Evolutionary conservation across 23 tunicate species (phyloP).

Genomic region (Oikopleura dioica): DNA sequence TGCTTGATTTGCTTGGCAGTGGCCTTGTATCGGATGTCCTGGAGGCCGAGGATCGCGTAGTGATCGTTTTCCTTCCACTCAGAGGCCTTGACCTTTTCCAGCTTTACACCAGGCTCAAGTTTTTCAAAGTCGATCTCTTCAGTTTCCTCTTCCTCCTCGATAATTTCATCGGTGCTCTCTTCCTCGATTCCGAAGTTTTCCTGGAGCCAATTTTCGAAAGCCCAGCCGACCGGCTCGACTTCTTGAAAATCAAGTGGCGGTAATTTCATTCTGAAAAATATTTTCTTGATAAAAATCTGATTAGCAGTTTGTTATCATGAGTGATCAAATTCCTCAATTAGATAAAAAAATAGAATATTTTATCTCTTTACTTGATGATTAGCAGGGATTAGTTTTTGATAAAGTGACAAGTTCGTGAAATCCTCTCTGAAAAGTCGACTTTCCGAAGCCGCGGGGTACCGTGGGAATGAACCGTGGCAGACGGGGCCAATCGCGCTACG

Average conservation of each 20-base stretch:
- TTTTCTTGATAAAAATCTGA: too few relatives aligned
- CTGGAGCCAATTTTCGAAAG: neutral
- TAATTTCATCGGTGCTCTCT: neutral
- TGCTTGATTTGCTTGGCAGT: slow-evolving; percentile 44
- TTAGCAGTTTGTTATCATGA: too few relatives aligned
- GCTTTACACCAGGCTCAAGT: neutral
- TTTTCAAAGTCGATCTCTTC: neutral
- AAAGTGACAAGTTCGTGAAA: too few relatives aligned
- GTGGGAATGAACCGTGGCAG: too few relatives aligned
- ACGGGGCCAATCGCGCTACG: too few relatives aligned
- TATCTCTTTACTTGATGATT: too few relatives aligned
- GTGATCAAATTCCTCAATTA: too few relatives aligned
- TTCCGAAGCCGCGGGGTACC: too few relatives aligned
- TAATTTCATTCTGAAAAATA: neutral
- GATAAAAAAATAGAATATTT: too few relatives aligned
- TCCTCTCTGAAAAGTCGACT: too few relatives aligned
- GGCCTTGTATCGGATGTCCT: slow-evolving; percentile 38
- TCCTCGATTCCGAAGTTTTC: neutral
- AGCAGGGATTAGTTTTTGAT: too few relatives aligned
- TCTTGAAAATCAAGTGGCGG: neutral
- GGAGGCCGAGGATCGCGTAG: slow-evolving; percentile 51
- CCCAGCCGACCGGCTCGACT: neutral
- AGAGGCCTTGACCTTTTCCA: neutral
- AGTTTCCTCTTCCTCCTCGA: neutral
- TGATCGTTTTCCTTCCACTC: slow-evolving; percentile 91